Conservation (phyloP, 2,797 vertebrate species). For the Garrulus glandarius region DNA sequence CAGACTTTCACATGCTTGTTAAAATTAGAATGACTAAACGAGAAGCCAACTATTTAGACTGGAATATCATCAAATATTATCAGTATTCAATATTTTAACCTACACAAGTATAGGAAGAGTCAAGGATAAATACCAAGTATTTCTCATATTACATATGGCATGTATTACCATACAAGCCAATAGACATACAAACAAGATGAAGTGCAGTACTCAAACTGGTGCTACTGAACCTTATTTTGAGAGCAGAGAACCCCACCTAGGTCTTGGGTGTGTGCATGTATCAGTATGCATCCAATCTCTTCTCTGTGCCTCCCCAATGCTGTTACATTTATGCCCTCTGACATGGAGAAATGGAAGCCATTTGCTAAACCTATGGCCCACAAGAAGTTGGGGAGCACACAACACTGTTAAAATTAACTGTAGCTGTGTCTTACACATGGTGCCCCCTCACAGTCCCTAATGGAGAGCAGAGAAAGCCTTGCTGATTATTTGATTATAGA, state of each 20-base stretch:
- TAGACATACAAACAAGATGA: neutral
- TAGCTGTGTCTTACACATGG: fast-evolving
- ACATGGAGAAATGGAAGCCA: fast-evolving
- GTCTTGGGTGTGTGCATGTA: fast-evolving
- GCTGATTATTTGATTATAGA: neutral
- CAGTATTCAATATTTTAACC: neutral
- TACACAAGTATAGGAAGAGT: neutral
- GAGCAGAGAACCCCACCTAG: neutral
- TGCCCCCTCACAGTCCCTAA: fast-evolving
- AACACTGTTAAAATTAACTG: neutral
- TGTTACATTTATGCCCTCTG: neutral
- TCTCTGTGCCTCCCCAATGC: no score
- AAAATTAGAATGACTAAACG: neutral
- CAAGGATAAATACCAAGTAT: neutral
- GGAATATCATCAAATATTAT: neutral
- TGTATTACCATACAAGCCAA: neutral
- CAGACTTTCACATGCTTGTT: neutral
- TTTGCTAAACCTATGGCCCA: fast-evolving
- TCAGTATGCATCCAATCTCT: no score
- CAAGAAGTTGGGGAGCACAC: no score
- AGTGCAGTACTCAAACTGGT: neutral
- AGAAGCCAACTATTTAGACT: neutral
- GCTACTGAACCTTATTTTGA: neutral
- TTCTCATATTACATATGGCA: no score
- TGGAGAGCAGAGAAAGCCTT: neutral